Evolutionary conservation across 1,140 invertebrate genomes (phyloP).

Genomic region (Panulirus ornatus): DNA sequence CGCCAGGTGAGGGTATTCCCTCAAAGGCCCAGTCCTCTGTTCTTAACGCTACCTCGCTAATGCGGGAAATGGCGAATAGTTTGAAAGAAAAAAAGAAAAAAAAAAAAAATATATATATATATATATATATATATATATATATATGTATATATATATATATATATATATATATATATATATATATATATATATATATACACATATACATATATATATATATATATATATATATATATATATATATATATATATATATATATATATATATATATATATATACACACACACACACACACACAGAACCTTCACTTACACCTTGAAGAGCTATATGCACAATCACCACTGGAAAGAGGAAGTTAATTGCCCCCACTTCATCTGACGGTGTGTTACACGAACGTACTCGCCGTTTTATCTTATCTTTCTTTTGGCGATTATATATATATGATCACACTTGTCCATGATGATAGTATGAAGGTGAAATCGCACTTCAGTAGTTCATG

Average conservation of each 20-base stretch:
- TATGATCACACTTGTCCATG: too few species aligned
- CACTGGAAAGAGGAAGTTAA: too few species aligned
- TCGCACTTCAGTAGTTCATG: too few species aligned
- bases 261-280: slow-evolving; percentile 13
- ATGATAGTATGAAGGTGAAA: too few species aligned
- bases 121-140: slow-evolving; percentile 34
- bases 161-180: neutral
- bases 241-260: neutral
- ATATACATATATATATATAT: slow-evolving; percentile 17
- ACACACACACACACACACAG: neutral
- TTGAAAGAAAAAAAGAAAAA: neutral
- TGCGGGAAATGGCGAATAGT: neutral
- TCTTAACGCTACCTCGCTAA: neutral
- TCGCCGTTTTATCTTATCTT: too few species aligned
- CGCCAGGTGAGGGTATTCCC: too few species aligned
- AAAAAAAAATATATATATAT: slow-evolving; percentile 1
- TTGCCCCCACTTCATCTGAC: neutral
- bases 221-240: slow-evolving; percentile 17
- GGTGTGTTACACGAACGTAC: neutral
- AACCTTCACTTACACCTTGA: neutral
- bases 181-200: neutral
- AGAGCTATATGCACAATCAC: too few species aligned
- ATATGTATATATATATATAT: neutral
- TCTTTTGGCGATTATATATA: neutral
- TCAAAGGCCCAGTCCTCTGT: too few species aligned